phyloP scores from a whole-genome alignment of 2,113 vertebrate species.

The Chlorodrepanis virens region DNA sequence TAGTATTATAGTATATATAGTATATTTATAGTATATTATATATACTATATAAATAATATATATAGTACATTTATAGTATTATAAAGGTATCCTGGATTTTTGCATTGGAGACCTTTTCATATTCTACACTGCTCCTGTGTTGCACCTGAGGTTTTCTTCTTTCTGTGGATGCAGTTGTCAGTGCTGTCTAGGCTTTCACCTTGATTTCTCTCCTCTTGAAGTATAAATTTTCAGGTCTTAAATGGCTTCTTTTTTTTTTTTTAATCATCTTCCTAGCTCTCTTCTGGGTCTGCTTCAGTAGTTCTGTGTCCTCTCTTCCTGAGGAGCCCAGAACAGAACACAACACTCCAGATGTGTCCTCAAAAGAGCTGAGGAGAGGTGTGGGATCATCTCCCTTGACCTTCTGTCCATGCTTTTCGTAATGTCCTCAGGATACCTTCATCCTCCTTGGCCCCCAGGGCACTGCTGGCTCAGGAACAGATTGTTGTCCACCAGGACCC shows the following conservation, averaged over 20 bases:
- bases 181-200: not conserved
- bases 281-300: not conserved
- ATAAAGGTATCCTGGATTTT: not conserved
- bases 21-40: too few relatives aligned
- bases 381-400: not conserved
- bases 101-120: not conserved
- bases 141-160: not conserved
- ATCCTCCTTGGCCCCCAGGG: not conserved
- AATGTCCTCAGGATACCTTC: not conserved
- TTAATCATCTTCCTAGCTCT: not conserved
- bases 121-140: not conserved
- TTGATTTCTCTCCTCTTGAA: not conserved
- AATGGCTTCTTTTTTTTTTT: not conserved
- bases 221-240: not conserved
- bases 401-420: not conserved
- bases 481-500: not conserved
- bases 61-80: not conserved
- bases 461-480: not conserved
- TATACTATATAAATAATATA: too few relatives aligned
- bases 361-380: not conserved
- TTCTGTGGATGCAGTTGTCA: not conserved
- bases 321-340: not conserved
- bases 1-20: too few relatives aligned
- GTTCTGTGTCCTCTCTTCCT: not conserved
- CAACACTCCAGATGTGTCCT: not conserved